These are phyloP conservation scores for Ylistrum balloti DNA, from an alignment of 1,140 invertebrate genomes.

Conservation along the genomic window DNA sequence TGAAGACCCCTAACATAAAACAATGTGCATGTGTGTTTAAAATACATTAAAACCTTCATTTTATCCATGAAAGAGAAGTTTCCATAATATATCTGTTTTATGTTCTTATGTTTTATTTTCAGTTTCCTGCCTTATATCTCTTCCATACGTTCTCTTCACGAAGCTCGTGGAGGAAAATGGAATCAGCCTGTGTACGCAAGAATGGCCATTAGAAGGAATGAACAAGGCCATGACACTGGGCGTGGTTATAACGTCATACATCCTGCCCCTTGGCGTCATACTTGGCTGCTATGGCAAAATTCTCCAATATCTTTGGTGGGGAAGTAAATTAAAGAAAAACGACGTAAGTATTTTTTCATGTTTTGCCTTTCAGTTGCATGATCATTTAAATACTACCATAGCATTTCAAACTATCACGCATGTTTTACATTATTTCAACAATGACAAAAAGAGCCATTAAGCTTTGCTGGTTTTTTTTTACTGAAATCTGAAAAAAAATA, in stretches of 20 bases:
- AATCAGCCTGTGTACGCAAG: background rate
- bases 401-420: too few species aligned
- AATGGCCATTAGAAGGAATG: background rate
- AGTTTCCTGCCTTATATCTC: background rate
- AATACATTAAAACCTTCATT: too few species aligned
- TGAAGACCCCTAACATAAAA: too few species aligned
- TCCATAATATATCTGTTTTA: too few species aligned
- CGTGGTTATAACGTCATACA: background rate
- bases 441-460: too few species aligned
- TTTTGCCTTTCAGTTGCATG: too few species aligned
- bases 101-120: background rate
- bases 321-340: slow-evolving; percentile 12
- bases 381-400: too few species aligned
- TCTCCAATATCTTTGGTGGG: slow-evolving; percentile 17
- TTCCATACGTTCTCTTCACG: background rate
- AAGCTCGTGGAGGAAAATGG: background rate
- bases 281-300: background rate
- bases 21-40: too few species aligned
- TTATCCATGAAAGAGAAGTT: too few species aligned
- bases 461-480: too few species aligned
- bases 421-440: too few species aligned
- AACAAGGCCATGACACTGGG: background rate
- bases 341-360: background rate
- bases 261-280: background rate
- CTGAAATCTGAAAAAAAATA: too few species aligned